These are phyloP conservation scores for Nerophis lumbriciformis DNA, from an alignment of 2,113 vertebrate genomes.

Conservation along the genomic window DNA sequence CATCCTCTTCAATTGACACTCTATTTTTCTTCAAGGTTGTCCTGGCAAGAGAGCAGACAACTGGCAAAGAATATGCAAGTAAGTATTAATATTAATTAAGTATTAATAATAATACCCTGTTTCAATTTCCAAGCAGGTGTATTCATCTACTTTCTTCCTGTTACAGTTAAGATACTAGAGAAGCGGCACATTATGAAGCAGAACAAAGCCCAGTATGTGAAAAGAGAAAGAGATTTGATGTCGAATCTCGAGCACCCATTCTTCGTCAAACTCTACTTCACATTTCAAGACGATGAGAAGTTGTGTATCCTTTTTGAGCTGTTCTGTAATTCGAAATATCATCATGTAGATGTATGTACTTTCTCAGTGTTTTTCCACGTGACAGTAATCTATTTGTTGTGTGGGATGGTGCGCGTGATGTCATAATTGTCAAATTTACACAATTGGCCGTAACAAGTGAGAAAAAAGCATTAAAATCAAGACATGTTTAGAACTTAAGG, in stretches of 20 bases:
- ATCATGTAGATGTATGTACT: too few relatives aligned
- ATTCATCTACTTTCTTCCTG: conserved; percentile 24
- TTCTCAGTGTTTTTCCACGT: too few relatives aligned
- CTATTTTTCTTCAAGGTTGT: conserved; percentile 77
- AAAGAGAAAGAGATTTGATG: conserved; percentile 95
- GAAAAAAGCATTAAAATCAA: too few relatives aligned
- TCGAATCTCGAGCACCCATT: conserved; percentile 96
- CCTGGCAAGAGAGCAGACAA: conserved; percentile 89
- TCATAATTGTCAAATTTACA: too few relatives aligned
- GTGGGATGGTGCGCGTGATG: too few relatives aligned
- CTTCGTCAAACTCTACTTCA: conserved; percentile 98
- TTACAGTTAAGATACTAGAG: conserved; percentile 96
- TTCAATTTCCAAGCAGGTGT: not conserved
- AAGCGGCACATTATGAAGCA: conserved; percentile 99
- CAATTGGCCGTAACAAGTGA: too few relatives aligned
- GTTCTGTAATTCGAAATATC: not conserved
- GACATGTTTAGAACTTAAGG: too few relatives aligned
- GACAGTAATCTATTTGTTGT: too few relatives aligned
- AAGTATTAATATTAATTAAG: conserved; percentile 61
- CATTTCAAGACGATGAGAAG: conserved; percentile 98
- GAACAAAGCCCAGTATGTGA: conserved; percentile 97
- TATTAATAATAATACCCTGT: not conserved
- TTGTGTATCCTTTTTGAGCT: conserved; percentile 87
- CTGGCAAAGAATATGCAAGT: conserved; percentile 97
- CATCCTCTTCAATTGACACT: conserved; percentile 33